Evolutionary conservation across 2,113 vertebrate genomes (phyloP).

Genomic region (Saccopteryx bilineata): DNA sequence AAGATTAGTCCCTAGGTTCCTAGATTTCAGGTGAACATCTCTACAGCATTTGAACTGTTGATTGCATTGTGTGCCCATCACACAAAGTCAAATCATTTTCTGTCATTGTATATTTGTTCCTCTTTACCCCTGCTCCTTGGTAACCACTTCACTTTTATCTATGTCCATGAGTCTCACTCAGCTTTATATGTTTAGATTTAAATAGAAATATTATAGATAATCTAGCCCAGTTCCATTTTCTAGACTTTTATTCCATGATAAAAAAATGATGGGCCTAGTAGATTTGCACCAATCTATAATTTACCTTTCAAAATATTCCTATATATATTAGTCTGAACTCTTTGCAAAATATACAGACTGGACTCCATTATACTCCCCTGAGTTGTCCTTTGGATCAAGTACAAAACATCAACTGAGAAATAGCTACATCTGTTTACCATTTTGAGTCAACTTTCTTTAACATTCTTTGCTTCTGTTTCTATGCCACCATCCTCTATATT

Average conservation of each 20-base stretch:
- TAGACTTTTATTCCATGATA: not conserved
- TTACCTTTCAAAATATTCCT: conserved; percentile 18
- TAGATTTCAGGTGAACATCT: too few relatives aligned
- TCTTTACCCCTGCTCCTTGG: too few relatives aligned
- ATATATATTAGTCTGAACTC: not conserved
- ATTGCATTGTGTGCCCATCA: too few relatives aligned
- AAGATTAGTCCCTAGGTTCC: too few relatives aligned
- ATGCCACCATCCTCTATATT: not conserved
- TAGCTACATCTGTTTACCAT: not conserved
- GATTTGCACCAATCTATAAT: not conserved
- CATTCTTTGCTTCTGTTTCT: not conserved
- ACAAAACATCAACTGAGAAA: not conserved
- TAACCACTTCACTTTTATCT: too few relatives aligned
- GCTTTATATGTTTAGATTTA: too few relatives aligned
- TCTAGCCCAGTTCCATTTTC: not conserved
- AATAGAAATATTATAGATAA: not conserved
- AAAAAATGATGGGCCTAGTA: not conserved
- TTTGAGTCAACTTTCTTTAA: conserved; percentile 43
- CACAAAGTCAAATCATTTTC: too few relatives aligned
- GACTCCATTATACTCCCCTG: not conserved
- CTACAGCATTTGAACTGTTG: too few relatives aligned
- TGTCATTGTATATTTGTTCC: too few relatives aligned
- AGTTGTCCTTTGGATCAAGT: not conserved
- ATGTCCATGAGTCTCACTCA: too few relatives aligned
- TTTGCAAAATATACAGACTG: not conserved